Percentiles rank a stretch among this genome's conserved stretches.
Evolutionary conservation across 2,888 invertebrate genomes (phyloP).

Genomic region (Drosophila cognata): DNA sequence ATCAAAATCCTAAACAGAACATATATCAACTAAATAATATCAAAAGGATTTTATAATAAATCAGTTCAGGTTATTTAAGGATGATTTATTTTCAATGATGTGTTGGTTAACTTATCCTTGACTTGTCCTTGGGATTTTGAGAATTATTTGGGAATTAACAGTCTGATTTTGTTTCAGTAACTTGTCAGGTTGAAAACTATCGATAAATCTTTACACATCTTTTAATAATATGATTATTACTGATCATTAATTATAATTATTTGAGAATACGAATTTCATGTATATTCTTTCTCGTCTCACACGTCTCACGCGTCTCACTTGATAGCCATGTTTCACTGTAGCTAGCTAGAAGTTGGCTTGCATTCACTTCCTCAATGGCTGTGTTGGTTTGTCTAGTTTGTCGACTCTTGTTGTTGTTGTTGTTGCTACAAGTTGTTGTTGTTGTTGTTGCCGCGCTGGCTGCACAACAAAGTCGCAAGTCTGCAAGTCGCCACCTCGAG

Average conservation of each 20-base stretch:
- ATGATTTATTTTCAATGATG: background rate
- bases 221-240: background rate
- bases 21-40: too few species aligned
- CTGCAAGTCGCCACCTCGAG: conserved; percentile 29
- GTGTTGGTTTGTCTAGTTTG: conserved; percentile 65
- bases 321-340: conserved; percentile 32
- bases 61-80: too few species aligned
- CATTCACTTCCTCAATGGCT: conserved; percentile 58
- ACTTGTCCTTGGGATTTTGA: background rate
- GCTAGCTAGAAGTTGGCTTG: conserved; percentile 28
- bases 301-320: background rate
- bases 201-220: background rate
- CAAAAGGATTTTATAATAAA: too few species aligned
- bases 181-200: background rate
- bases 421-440: conserved; percentile 5
- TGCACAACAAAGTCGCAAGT: conserved; percentile 52
- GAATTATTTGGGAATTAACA: background rate
- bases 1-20: too few species aligned
- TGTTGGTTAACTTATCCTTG: background rate
- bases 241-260: background rate
- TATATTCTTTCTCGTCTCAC: background rate
- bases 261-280: background rate
- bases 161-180: background rate
- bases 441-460: conserved; percentile 36
- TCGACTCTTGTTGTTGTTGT: conserved; percentile 15